A percentile compares a stretch with the other conserved stretches of the same genome.
These are phyloP conservation scores for Euzophera pinguis DNA, from an alignment of 2,888 invertebrate species.

Conservation along the genomic window DNA sequence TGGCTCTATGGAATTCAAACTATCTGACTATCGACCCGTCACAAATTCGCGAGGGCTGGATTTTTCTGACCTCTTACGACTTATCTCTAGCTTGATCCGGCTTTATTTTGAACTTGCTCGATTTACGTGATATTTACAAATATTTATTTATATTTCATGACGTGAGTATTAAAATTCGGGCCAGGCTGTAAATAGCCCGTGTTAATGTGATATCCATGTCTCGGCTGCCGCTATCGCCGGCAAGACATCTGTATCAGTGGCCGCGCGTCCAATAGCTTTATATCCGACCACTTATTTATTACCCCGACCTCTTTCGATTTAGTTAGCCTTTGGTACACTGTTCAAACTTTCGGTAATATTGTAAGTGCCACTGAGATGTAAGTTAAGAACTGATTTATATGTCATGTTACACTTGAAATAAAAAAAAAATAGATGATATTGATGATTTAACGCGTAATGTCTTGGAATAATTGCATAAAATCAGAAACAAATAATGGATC, in stretches of 20 bases:
- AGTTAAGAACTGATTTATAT: not conserved
- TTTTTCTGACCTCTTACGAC: too few relatives aligned
- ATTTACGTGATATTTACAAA: too few relatives aligned
- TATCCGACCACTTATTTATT: constrained; percentile 70
- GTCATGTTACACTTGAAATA: too few relatives aligned
- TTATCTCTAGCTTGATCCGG: too few relatives aligned
- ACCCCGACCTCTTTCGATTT: constrained; percentile 36
- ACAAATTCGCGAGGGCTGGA: too few relatives aligned
- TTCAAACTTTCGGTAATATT: not conserved
- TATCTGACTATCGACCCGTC: too few relatives aligned
- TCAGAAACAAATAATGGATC: too few relatives aligned
- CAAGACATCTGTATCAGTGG: constrained; percentile 76
- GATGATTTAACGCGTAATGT: too few relatives aligned
- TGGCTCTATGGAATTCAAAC: too few relatives aligned
- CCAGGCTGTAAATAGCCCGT: not conserved
- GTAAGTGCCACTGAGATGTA: not conserved
- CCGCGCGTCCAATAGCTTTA: constrained; percentile 66
- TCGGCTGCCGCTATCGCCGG: constrained; percentile 66
- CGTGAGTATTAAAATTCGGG: not conserved
- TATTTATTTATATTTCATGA: not conserved
- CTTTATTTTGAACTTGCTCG: too few relatives aligned
- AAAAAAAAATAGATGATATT: too few relatives aligned
- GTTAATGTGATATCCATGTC: constrained; percentile 77
- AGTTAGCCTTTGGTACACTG: not conserved
- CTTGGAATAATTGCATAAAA: too few relatives aligned